Evolutionary conservation across 2,888 invertebrate genomes (phyloP).

Genomic region (Dione vanillae): DNA sequence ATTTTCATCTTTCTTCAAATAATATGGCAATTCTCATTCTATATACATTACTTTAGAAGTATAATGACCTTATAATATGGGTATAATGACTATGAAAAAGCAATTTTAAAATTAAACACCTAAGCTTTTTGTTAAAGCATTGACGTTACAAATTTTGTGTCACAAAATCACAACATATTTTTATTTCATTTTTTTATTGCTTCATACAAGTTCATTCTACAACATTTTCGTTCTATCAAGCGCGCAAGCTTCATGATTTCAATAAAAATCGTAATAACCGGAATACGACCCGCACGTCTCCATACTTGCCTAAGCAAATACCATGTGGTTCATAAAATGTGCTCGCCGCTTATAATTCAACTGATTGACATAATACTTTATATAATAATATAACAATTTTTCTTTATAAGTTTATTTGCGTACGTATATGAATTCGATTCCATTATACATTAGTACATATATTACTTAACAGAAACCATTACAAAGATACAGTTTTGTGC

Average conservation of each 20-base stretch:
- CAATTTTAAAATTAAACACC: background rate
- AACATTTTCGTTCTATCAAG: constrained; percentile 30
- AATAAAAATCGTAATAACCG: constrained; percentile 37
- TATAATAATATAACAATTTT: background rate
- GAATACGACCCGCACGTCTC: constrained; percentile 23
- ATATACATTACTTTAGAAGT: background rate
- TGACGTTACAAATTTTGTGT: constrained; percentile 13
- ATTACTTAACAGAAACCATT: too few species aligned
- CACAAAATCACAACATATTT: constrained; percentile 14
- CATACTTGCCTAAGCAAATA: constrained; percentile 15
- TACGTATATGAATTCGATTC: too few species aligned
- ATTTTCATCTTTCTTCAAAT: too few species aligned
- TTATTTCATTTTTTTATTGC: constrained; percentile 22
- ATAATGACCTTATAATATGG: background rate
- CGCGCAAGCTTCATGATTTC: constrained; percentile 30
- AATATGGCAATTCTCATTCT: too few species aligned
- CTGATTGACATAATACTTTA: background rate
- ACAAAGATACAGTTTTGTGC: too few species aligned
- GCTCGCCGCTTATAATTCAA: constrained; percentile 12
- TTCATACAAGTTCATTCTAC: constrained; percentile 17
- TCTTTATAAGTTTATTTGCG: constrained; percentile 9
- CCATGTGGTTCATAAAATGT: constrained; percentile 26
- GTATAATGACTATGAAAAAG: background rate
- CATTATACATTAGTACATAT: too few species aligned
- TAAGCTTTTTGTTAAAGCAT: background rate